Evolutionary conservation across 2,113 vertebrate genomes (phyloP), one percentile per base, ranked within the genome.

Genomic region (Centropus bengalensis): DNA sequence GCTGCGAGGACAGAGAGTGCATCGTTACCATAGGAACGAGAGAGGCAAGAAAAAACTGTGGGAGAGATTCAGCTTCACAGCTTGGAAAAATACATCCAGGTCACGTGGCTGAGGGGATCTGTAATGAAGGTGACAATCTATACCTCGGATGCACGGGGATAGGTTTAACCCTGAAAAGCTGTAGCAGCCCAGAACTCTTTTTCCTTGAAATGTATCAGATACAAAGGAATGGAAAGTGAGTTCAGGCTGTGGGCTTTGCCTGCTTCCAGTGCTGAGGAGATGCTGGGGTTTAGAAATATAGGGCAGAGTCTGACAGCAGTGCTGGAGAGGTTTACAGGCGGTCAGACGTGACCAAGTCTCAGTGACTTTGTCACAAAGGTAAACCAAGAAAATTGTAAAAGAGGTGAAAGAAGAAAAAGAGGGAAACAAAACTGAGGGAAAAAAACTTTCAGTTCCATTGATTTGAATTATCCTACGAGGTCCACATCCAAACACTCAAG

Each of bases 1-100:
- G 95, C 99, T 99, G 97, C 24, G 93, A 97, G 96, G 95, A 98
- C 97, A 97, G 96, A 89, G 96, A 96, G 92, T 88, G 95, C 97
- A 97, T 86, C 74, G 98, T 98, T 98, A 98, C 98, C 98, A 98
- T 97, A 96, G 98, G 96, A 98, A 98, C 98, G 84, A 82, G 96
- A 97, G 97, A 96, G 97, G 96, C 96, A 97, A 95, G 96, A 91
- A 95, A 97, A 93, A 97, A 96, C 95, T 33, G 98, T 91, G 98
- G 98, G 98, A 98, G 97, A 97, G 97, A 93, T 96, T 96, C 94
- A 91, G 97, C 96, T 96, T 95, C 96, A 90, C 94, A 86, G 97
- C 97, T 91, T 40, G 95, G 96, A 96, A 97, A 97, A 97, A 97
- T 86, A 95, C 89, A 95, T 89, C 93, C 28, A 89, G 86, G 87